Base-by-base conservation (phyloP, 2,888 invertebrate species). In the Eurytoma californica region DNA sequence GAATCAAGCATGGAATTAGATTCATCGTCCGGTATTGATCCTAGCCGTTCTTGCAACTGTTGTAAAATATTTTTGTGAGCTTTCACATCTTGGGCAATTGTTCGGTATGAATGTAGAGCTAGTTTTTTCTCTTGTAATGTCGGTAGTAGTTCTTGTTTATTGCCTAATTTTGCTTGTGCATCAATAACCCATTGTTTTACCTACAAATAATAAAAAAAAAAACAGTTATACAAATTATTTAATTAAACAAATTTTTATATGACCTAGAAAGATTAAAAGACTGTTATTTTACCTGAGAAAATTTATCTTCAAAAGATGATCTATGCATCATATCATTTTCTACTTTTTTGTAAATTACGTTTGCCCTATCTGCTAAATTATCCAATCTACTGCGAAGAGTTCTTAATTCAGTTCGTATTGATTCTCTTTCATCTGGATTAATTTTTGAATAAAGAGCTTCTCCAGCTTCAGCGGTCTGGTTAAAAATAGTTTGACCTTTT, bases 281-380 rank as follows among this genome's bases (percentile, higher is more conserved):
- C 7, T 39, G 0, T 39, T 39, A 39, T 39, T 66, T 84, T 76
- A 85, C 84, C 69, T 97, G 97, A 66, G 94, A 94, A 84, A 96
- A 95, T 82, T 96, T 97, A 85, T 98, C 97, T 88, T 98, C 97
- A 88, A 98, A 97, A 0, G 97, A 97, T 3, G 97, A 96, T 90
- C 97, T 93, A 85, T 97, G 97, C 88, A 97, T 95, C 81, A 98
- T 93, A 57, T 96, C 95, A 0, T 95, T 95, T 91, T 98, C 98
- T 20, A 97, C 95, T 85, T 95, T 95, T 89, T 97, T 97, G 83
- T 97, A 94, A 1, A 97, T 93, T 18, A 94, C 94, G 88, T 96
- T 97, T 0, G 97, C 94, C 89, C 95, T 94, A 88, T 96, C 97
- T 5, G 96, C 94, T 65, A 97, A 93, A 68, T 95, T 93, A 90